Evolutionary conservation across 2,113 vertebrate genomes (phyloP).

Genomic region (Amia ocellicauda): DNA sequence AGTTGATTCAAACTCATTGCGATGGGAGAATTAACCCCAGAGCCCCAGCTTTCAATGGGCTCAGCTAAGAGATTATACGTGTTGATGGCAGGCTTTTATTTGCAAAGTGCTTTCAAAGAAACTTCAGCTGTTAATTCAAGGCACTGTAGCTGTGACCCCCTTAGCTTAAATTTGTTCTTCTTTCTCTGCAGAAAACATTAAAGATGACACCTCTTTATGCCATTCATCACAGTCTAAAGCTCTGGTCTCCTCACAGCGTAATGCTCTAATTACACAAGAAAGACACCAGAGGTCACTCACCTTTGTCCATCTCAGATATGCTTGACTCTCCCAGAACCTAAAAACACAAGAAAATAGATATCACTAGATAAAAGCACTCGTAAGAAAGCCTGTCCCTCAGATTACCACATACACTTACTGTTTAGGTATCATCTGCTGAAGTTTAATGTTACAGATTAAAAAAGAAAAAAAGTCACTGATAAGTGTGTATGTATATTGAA

Average conservation of each 20-base stretch:
- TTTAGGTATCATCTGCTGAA: slow-evolving; percentile 12
- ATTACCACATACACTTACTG: neutral
- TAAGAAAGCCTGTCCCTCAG: neutral
- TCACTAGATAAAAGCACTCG: neutral
- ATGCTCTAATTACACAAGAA: slow-evolving; percentile 18
- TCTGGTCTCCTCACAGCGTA: slow-evolving; percentile 7
- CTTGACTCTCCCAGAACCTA: neutral
- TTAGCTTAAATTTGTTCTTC: slow-evolving; percentile 15
- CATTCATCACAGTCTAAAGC: neutral
- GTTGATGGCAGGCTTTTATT: slow-evolving; percentile 96
- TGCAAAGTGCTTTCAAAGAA: slow-evolving; percentile 82
- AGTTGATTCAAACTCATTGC: slow-evolving; percentile 98
- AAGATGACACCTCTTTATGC: slow-evolving; percentile 12
- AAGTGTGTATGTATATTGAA: slow-evolving; percentile 9
- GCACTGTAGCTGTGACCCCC: slow-evolving; percentile 55
- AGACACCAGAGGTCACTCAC: slow-evolving; percentile 16
- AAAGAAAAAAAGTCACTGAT: slow-evolving; percentile 19
- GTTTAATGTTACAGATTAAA: neutral
- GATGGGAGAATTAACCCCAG: slow-evolving; percentile 98
- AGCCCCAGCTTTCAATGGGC: slow-evolving; percentile 92
- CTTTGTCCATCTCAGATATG: slow-evolving; percentile 16
- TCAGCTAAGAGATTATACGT: slow-evolving; percentile 98
- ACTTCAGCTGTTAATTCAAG: slow-evolving; percentile 86
- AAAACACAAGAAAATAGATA: neutral
- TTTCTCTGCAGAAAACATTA: slow-evolving; percentile 21